Base-by-base conservation (phyloP, 2,888 invertebrate genomes). In the Euphydryas editha region DNA sequence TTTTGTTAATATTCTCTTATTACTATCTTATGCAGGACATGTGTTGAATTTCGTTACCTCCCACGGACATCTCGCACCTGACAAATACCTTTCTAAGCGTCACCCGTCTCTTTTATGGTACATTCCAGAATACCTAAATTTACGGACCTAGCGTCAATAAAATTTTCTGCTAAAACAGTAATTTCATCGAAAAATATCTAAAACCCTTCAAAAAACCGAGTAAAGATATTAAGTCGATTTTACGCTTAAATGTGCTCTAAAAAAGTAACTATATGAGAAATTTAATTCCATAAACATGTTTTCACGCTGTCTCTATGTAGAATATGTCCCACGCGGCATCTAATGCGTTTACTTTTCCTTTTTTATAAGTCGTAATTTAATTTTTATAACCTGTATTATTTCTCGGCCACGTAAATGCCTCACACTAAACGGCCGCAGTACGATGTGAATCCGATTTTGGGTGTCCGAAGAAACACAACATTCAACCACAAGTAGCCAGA, bases 71-170 rank as follows among this genome's bases (percentile, higher is more conserved):
- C 44, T 44, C 42, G 49, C 57, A 63, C 57, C 57, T 42, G 57
- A 15, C 49, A 21, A 24, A 51, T 58, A 46, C n/a, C 42, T 15
- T 39, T 49, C 39, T 57, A 57, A 57, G 49, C 49, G 39, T 49
- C 57, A 17, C 39, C 57, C 37, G 49, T 24, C 15, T 24, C 49
- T 58, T 63, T 62, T 57, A 62, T 42, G 39, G 20, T 49, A 63
- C 49, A 58, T 42, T 49, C 20, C 30, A 49, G 55, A 18, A 46
- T 46, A 24, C 49, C 6, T 24, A 24, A 47, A 62, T 24, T 42
- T 39, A 36, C 62, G 37, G 20, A n/a, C 24, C 20, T 30, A 44
- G n/a, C 11, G 44, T 11, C 24, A 51, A 21, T 49, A 36, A 57
- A 42, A 63, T 62, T 39, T 58, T 10, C 42, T 11, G 49, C 39